A percentile compares a stretch with the other conserved stretches of the same genome.
Conservation (phyloP, 2,888 invertebrate genomes). For the Rhyacophila evoluta region DNA sequence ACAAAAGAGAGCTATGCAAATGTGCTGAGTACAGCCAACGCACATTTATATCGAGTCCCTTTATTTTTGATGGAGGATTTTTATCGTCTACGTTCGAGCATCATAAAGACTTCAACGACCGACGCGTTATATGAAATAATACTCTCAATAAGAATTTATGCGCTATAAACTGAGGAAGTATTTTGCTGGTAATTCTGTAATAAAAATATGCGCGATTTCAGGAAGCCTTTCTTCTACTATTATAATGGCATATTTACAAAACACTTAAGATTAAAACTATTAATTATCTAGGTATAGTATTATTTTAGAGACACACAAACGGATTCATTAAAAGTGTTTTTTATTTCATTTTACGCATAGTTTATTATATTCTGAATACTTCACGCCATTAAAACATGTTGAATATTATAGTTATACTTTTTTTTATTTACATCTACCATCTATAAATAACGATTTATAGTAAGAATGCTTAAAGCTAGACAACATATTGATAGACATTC, state of each 20-base stretch:
- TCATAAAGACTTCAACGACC: slow-evolving; percentile 33
- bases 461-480: too few relatives aligned
- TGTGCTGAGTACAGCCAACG: slow-evolving; percentile 10
- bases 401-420: too few relatives aligned
- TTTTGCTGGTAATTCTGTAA: slow-evolving; percentile 13
- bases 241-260: background rate
- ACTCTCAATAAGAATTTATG: slow-evolving; percentile 31
- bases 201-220: background rate
- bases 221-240: background rate
- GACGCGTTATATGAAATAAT: slow-evolving; percentile 34
- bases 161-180: slow-evolving; percentile 26
- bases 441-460: too few relatives aligned
- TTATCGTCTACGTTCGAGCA: slow-evolving; percentile 31
- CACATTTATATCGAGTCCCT: slow-evolving; percentile 20
- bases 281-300: too few relatives aligned
- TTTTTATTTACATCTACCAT: too few relatives aligned
- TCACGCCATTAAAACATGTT: too few relatives aligned
- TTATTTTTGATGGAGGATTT: slow-evolving; percentile 36
- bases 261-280: background rate
- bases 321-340: too few relatives aligned
- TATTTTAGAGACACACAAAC: too few relatives aligned
- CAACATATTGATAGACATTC: too few relatives aligned
- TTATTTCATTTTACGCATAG: too few relatives aligned
- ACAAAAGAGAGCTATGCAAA: slow-evolving; percentile 17
- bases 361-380: too few relatives aligned